A percentile compares a stretch with the other conserved stretches of the same genome.
These are phyloP conservation scores for Napeogenes sylphis DNA, from an alignment of 2,888 invertebrate species.

Conservation along the genomic window DNA sequence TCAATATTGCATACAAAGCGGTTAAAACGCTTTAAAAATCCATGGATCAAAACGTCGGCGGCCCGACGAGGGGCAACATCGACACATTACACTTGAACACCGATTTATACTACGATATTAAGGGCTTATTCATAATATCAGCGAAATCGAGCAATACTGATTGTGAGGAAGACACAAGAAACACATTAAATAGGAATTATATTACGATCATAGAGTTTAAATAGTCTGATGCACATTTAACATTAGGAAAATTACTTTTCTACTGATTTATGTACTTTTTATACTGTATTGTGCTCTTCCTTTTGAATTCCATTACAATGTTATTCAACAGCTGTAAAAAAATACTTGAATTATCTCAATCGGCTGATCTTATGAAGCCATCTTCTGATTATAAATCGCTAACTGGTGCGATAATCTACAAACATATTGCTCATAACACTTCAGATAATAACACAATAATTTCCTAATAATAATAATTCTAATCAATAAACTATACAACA, in stretches of 20 bases:
- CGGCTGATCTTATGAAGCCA: constrained; percentile 25
- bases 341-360: constrained; percentile 6
- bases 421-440: constrained; percentile 8
- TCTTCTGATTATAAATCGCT: constrained; percentile 4
- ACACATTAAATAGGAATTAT: not conserved
- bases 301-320: not conserved
- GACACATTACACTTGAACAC: constrained; percentile 22
- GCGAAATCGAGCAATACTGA: constrained; percentile 17
- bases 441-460: constrained; percentile 3
- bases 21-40: constrained; percentile 19
- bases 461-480: constrained; percentile 6
- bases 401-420: constrained; percentile 11
- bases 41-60: not conserved
- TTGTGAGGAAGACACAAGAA: constrained; percentile 8
- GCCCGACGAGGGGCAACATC: constrained; percentile 15
- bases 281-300: constrained; percentile 3
- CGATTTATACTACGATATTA: constrained; percentile 23
- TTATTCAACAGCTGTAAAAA: not conserved
- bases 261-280: not conserved
- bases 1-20: constrained; percentile 18
- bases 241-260: constrained; percentile 1
- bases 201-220: not conserved
- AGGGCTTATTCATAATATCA: constrained; percentile 25
- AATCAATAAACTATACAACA: constrained; percentile 28
- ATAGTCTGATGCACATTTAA: constrained; percentile 1